Percentiles rank a stretch among this genome's conserved stretches.
Evolutionary conservation across 2,797 vertebrate genomes (phyloP).

Genomic region (Alcedo quadribrachys): DNA sequence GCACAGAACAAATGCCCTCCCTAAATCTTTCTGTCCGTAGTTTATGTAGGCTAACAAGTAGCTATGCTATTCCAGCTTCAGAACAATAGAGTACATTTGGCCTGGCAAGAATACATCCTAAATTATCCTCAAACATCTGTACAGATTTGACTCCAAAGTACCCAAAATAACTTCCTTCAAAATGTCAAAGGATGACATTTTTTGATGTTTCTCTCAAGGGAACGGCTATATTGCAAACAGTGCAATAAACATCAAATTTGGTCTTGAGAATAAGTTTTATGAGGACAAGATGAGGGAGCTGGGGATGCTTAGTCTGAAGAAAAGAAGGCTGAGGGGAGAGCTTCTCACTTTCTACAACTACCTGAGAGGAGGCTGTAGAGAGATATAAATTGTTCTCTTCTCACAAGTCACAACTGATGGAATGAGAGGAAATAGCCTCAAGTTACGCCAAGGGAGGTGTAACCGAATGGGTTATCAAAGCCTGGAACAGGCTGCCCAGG

Average conservation of each 20-base stretch:
- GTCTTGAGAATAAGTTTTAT: too few species aligned
- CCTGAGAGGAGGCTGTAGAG: too few species aligned
- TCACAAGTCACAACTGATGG: too few species aligned
- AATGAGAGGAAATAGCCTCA: too few species aligned
- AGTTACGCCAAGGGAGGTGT: too few species aligned
- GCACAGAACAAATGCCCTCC: neutral
- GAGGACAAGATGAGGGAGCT: too few species aligned
- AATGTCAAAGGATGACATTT: conserved; percentile 48
- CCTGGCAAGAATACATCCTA: neutral
- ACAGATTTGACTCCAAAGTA: neutral
- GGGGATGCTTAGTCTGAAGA: too few species aligned
- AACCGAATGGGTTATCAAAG: too few species aligned
- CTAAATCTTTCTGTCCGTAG: neutral
- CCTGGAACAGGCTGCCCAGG: too few species aligned
- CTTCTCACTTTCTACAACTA: too few species aligned
- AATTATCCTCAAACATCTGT: neutral
- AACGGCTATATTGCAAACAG: conserved; percentile 35
- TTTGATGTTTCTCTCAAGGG: conserved; percentile 38
- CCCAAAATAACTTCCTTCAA: conserved; percentile 52
- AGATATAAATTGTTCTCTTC: too few species aligned
- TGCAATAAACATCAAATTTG: neutral
- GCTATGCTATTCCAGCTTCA: neutral
- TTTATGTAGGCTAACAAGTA: neutral
- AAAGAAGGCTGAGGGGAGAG: too few species aligned
- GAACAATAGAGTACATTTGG: neutral